Evolutionary conservation across 2,113 vertebrate genomes (phyloP).

Genomic region (Thunnus maccoyii): DNA sequence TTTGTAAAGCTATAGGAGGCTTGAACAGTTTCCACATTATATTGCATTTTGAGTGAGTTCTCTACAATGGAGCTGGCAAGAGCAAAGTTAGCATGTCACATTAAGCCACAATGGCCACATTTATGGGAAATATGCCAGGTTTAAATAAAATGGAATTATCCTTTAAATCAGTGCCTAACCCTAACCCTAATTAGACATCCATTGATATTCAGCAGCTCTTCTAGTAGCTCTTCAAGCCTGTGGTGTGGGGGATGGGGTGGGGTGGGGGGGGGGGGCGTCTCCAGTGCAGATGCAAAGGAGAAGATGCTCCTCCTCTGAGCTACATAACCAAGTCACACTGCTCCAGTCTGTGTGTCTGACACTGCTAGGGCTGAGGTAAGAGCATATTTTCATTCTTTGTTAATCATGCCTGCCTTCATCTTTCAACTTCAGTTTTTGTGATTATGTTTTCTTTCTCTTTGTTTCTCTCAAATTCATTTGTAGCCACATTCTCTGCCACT

Average conservation of each 20-base stretch:
- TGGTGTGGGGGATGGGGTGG: not conserved
- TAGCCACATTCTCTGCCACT: not conserved
- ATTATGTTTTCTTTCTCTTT: not conserved
- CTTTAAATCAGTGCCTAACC: too few species aligned
- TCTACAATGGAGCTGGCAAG: too few species aligned
- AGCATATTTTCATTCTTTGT: not conserved
- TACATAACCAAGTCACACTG: slow-evolving; percentile 61
- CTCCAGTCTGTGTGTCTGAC: slow-evolving; percentile 13
- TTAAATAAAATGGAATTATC: too few species aligned
- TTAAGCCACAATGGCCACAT: too few species aligned
- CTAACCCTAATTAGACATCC: not conserved
- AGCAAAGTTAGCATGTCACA: too few species aligned
- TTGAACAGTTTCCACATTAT: too few species aligned
- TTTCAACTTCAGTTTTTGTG: not conserved
- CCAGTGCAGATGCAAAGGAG: not conserved
- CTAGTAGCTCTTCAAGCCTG: not conserved
- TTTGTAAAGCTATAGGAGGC: too few species aligned
- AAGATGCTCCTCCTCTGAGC: slow-evolving; percentile 64
- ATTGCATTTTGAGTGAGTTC: too few species aligned
- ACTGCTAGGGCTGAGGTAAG: slow-evolving; percentile 58
- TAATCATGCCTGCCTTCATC: not conserved
- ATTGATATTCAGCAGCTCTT: slow-evolving; percentile 15
- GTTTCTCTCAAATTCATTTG: not conserved
- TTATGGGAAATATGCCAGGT: too few species aligned
- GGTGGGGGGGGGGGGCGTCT: not conserved